A percentile compares a stretch with the other conserved stretches of the same genome.
Evolutionary conservation across 37 sponge, comb jelly and placozoan species (phyloP).

Genomic region (Cladorhizidae sp.): DNA sequence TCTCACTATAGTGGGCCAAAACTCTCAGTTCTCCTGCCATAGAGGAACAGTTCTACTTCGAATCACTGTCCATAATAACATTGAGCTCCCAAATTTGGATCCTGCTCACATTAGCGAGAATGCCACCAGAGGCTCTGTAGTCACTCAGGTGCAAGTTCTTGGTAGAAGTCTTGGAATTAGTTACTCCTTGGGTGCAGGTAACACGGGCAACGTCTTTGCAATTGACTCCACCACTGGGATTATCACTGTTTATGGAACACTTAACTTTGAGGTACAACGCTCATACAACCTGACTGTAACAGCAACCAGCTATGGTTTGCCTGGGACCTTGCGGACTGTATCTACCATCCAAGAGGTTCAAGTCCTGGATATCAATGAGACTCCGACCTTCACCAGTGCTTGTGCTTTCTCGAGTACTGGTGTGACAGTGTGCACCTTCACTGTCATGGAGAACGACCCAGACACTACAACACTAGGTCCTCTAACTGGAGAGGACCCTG

Average conservation of each 20-base stretch:
- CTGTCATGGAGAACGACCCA: conserved; percentile 26
- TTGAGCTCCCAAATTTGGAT: conserved; percentile 21
- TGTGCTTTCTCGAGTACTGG: conserved; percentile 17
- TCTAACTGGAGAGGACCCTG: conserved; percentile 41
- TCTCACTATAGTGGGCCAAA: conserved; percentile 71
- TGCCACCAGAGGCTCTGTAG: conserved; percentile 32
- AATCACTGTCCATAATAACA: conserved; percentile 45
- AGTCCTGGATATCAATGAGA: conserved; percentile 67
- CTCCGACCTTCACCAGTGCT: conserved; percentile 50
- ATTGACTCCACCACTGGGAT: conserved; percentile 58
- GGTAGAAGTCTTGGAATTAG: conserved; percentile 36
- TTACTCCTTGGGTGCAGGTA: conserved; percentile 66
- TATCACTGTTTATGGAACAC: conserved; percentile 29
- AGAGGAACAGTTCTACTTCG: conserved; percentile 41
- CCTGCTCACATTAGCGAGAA: conserved; percentile 58
- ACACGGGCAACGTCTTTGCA: conserved; percentile 49
- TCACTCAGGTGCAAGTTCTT: conserved; percentile 44
- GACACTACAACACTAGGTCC: conserved; percentile 16
- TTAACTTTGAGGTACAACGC: conserved; percentile 25
- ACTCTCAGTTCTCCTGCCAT: conserved; percentile 60
- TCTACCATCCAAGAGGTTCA: conserved; percentile 37
- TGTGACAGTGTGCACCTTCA: conserved; percentile 43
- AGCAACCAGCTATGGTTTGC: conserved; percentile 7
- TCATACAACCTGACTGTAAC: conserved; percentile 31
- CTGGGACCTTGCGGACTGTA: background rate